phyloP scores from a whole-genome alignment of 2,888 invertebrate species.

The Eugnorisma glareosa region DNA sequence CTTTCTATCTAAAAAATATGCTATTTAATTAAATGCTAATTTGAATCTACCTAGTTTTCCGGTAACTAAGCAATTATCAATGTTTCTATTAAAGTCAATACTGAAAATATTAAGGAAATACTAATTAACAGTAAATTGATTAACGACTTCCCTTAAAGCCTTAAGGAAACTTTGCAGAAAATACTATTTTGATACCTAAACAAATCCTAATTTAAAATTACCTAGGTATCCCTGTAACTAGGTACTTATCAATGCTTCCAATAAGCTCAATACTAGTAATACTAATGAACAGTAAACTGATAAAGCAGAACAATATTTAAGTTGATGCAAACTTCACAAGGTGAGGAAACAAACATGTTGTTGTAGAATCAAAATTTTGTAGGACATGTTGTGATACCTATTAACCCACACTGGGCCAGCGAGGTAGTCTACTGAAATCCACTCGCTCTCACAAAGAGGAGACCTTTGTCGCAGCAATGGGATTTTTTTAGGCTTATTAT shows the following conservation, averaged over 20 bases:
- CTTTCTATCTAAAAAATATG: no score
- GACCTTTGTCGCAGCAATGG: not conserved
- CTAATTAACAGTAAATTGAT: no score
- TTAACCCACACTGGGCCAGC: not conserved
- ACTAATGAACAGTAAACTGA: not conserved
- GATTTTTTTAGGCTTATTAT: not conserved
- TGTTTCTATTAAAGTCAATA: no score
- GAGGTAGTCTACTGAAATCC: not conserved
- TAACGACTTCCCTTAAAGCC: not conserved
- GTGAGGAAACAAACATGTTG: not conserved
- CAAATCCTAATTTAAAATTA: not conserved
- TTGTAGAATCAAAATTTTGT: not conserved
- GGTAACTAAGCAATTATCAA: no score
- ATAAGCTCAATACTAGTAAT: no score
- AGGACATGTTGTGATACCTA: not conserved
- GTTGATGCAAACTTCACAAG: not conserved
- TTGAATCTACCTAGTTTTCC: no score
- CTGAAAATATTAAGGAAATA: no score
- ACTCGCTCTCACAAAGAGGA: not conserved
- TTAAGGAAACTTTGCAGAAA: not conserved
- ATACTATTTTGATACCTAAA: not conserved
- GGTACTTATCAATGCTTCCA: not conserved
- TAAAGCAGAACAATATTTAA: not conserved
- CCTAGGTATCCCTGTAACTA: not conserved
- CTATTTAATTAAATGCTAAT: no score